phyloP scores from a whole-genome alignment of 2,113 vertebrate species.

The Climacteris rufus region DNA sequence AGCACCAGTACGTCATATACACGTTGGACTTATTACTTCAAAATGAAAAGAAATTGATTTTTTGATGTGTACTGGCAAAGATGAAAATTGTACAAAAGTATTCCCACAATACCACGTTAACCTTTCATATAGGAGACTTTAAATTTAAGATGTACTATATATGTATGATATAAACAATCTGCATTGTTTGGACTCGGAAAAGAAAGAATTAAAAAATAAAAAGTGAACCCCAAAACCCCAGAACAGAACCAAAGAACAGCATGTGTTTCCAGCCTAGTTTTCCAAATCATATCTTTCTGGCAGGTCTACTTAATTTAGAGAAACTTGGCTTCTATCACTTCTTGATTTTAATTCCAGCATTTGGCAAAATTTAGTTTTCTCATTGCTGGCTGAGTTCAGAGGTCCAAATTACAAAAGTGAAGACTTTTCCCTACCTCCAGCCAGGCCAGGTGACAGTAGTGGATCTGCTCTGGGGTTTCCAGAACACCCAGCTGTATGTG shows the following conservation, averaged over 20 bases:
- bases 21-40: not conserved
- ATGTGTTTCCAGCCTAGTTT: not conserved
- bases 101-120: not conserved
- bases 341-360: not conserved
- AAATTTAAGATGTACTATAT: not conserved
- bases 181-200: not conserved
- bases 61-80: not conserved
- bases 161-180: not conserved
- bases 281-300: not conserved
- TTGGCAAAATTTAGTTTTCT: constrained; percentile 17
- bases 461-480: not conserved
- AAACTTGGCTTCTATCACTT: not conserved
- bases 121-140: not conserved
- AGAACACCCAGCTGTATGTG: not conserved
- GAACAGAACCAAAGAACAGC: not conserved
- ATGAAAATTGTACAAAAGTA: not conserved
- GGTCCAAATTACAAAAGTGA: not conserved
- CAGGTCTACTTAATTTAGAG: not conserved
- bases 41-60: not conserved
- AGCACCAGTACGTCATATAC: not conserved
- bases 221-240: not conserved
- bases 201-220: not conserved
- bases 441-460: not conserved
- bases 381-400: not conserved
- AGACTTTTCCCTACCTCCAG: not conserved